Evolutionary conservation across 2,888 invertebrate genomes (phyloP).

Genomic region (Drosophila hawaiiensis): DNA sequence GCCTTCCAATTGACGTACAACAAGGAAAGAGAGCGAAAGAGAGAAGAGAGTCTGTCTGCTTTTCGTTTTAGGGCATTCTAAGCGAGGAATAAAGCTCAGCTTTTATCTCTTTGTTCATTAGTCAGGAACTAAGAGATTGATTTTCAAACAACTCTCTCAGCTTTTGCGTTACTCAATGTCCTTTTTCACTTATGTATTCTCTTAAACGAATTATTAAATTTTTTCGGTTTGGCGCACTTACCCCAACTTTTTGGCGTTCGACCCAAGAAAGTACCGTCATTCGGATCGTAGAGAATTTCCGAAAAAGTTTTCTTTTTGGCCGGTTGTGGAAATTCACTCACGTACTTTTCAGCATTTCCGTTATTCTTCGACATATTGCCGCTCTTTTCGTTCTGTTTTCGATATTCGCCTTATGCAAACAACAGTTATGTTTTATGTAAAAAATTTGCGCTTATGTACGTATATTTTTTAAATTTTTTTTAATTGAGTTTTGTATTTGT

Average conservation of each 20-base stretch:
- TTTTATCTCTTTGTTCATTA: not conserved
- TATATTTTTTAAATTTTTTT: slow-evolving; percentile 38
- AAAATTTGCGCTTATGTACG: slow-evolving; percentile 17
- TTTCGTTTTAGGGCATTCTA: slow-evolving; percentile 3
- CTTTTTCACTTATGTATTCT: not conserved
- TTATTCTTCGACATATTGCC: slow-evolving; percentile 81
- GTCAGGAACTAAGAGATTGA: slow-evolving; percentile 2
- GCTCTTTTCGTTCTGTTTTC: slow-evolving; percentile 25
- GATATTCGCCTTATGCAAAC: slow-evolving; percentile 14
- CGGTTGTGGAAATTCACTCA: slow-evolving; percentile 81
- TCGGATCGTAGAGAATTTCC: slow-evolving; percentile 80
- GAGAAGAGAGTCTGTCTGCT: slow-evolving; percentile 1
- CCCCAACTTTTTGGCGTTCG: slow-evolving; percentile 84
- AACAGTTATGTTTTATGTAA: slow-evolving; percentile 13
- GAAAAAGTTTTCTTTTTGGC: slow-evolving; percentile 72
- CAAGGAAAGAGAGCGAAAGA: not conserved
- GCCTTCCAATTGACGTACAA: slow-evolving; percentile 14
- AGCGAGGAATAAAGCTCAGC: slow-evolving; percentile 1
- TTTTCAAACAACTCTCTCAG: not conserved
- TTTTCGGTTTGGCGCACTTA: slow-evolving; percentile 64
- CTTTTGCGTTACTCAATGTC: not conserved
- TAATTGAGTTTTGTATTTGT: slow-evolving; percentile 38
- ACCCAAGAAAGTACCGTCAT: slow-evolving; percentile 80
- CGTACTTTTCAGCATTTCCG: slow-evolving; percentile 66
- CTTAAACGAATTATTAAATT: not conserved